Base-by-base conservation (phyloP, 2,113 vertebrate genomes). In the Pomatostomus ruficeps region DNA sequence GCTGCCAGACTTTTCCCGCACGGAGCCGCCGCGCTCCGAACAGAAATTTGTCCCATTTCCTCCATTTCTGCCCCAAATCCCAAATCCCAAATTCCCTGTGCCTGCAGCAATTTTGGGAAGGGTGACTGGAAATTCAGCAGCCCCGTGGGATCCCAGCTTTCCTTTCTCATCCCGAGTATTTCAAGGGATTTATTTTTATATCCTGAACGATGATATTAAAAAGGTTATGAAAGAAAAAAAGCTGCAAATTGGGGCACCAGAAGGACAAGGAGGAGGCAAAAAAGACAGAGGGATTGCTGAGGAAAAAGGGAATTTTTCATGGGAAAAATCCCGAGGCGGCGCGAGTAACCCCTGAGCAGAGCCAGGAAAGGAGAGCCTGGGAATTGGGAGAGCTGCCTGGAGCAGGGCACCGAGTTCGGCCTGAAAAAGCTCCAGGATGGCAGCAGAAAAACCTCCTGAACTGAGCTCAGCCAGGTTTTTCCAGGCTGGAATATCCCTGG, bases 71-170 rank as follows among this genome's bases (percentile, higher is more conserved):
- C 28, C 68, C 1, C 26, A 18, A 3, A 48, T 85, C 6, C 9
- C 54, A 21, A 43, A 33, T 7, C 73, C 5, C 7, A 59, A 9
- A 29, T 8, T 8, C 49, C 24, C 45, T 0, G 18, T 1, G 52
- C 22, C 7, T 7, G 76, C 45, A 24, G 58, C 12, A 0, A 0
- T n/a, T 66, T 57, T 33, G 49, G 82, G 42, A 57, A 43, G 33
- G 38, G 83, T 3, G 29, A 73, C 6, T 36, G 88, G 48, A 19
- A 85, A 35, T 0, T 12, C 40, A 45, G 63, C 11, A 48, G 28
- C 70, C 65, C 16, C 11, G 2, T 7, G 24, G 54, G 54, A 57
- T n/a, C 31, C 26, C 0, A 3, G 18, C 14, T 38, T 55, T 19
- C 38, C 52, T 42, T 80, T 84, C 66, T 81, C 74, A 18, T 29